Conservation (phyloP, 1,140 invertebrate genomes). For the Lasioglossum albipes region DNA sequence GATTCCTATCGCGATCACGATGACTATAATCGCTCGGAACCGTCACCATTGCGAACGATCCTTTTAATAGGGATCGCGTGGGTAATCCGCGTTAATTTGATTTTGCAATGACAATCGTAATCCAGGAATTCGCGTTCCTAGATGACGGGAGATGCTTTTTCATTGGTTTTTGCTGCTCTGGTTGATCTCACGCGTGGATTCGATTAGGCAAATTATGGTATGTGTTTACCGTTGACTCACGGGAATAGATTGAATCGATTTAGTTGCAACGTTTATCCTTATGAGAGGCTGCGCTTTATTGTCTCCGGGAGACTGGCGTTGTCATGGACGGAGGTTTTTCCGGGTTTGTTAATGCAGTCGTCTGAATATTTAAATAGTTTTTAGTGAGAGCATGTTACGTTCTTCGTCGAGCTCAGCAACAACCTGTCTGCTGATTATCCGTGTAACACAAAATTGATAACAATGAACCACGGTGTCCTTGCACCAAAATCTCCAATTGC, state of each 20-base stretch:
- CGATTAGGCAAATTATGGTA: not conserved
- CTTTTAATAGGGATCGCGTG: constrained; percentile 41
- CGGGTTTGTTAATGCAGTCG: not conserved
- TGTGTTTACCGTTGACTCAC: not conserved
- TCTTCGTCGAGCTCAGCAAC: too few relatives aligned
- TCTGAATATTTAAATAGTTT: not conserved
- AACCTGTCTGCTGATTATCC: too few relatives aligned
- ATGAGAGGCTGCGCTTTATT: not conserved
- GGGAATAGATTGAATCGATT: not conserved
- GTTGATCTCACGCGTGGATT: constrained; percentile 10
- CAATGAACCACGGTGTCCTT: too few relatives aligned
- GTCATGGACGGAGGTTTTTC: not conserved
- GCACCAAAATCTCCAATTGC: too few relatives aligned
- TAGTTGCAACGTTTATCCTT: not conserved
- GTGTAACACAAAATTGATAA: too few relatives aligned
- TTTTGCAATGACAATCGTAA: constrained; percentile 1
- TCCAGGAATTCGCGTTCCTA: not conserved
- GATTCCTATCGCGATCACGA: constrained; percentile 61
- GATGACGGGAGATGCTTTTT: not conserved
- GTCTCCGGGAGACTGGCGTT: not conserved
- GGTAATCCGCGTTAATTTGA: constrained; percentile 50
- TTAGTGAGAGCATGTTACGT: not conserved
- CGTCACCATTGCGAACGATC: constrained; percentile 44
- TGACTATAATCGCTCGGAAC: constrained; percentile 54
- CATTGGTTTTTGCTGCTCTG: not conserved